These are phyloP conservation scores for Amphipyra tragopoginis DNA, from an alignment of 2,888 invertebrate species.

Conservation along the genomic window DNA sequence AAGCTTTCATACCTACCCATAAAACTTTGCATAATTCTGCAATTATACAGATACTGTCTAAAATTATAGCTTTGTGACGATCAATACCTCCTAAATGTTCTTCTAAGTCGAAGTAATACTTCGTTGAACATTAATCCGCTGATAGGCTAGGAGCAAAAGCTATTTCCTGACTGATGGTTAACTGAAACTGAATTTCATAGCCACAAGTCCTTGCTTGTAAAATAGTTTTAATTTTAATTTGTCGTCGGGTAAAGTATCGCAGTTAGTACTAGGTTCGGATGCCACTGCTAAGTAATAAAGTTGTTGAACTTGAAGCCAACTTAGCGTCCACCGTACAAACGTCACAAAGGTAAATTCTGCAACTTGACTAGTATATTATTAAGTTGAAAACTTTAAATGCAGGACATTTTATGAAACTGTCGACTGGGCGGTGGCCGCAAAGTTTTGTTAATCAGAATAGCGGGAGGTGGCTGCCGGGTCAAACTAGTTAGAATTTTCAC, in stretches of 20 bases:
- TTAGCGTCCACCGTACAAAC: conserved; percentile 35
- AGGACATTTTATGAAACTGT: conserved; percentile 75
- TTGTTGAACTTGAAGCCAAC: conserved; percentile 42
- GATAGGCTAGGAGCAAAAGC: conserved; percentile 7
- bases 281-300: conserved; percentile 31
- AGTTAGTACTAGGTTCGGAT: background rate
- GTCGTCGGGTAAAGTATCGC: background rate
- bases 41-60: conserved; percentile 52
- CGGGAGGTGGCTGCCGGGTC: conserved; percentile 65
- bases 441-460: conserved; percentile 84
- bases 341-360: conserved; percentile 48
- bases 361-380: conserved; percentile 61
- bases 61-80: conserved; percentile 48
- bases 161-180: conserved; percentile 10
- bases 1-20: conserved; percentile 17
- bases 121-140: conserved; percentile 21
- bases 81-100: conserved; percentile 42
- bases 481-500: conserved; percentile 78
- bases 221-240: conserved; percentile 5
- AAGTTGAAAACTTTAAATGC: conserved; percentile 76
- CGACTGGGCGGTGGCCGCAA: conserved; percentile 69
- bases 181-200: conserved; percentile 2
- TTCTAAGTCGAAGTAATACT: conserved; percentile 19
- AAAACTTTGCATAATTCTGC: conserved; percentile 51
- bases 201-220: background rate